phyloP scores from a whole-genome alignment of 1,140 invertebrate genomes.

The Leptinotarsa undecemlineata region DNA sequence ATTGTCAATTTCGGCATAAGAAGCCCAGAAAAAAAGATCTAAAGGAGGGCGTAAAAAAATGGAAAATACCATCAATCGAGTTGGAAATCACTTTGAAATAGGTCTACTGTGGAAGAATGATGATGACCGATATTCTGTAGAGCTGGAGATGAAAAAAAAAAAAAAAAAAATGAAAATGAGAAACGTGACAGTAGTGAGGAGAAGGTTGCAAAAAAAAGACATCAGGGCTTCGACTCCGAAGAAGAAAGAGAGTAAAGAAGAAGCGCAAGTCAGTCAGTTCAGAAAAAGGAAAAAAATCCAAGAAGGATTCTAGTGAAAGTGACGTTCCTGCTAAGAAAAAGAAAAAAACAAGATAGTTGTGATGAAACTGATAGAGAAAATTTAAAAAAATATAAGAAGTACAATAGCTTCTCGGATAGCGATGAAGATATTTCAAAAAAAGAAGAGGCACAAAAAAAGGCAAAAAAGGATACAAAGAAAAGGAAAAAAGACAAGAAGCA shows the following conservation, averaged over 20 bases:
- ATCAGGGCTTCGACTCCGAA: conserved; percentile 54
- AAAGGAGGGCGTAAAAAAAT: no score
- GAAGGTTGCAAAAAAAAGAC: conserved; percentile 55
- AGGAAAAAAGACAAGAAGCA: conserved; percentile 73
- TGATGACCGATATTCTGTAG: conserved; percentile 45
- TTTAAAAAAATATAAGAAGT: conserved; percentile 70
- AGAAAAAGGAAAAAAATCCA: conserved; percentile 54
- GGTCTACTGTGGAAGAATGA: no score
- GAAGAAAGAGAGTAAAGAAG: conserved; percentile 58
- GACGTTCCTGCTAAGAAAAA: conserved; percentile 60
- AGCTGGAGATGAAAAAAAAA: conserved; percentile 37
- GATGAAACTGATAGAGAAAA: conserved; percentile 55
- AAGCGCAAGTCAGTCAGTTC: conserved; percentile 54
- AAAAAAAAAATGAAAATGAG: conserved; percentile 52
- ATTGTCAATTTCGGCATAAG: no score
- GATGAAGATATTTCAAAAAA: conserved; percentile 57
- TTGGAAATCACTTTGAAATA: no score
- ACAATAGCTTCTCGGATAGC: conserved; percentile 66
- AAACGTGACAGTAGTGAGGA: conserved; percentile 55
- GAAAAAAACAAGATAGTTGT: conserved; percentile 52
- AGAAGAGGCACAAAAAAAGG: conserved; percentile 49
- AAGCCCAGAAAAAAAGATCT: no score
- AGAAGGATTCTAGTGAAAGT: conserved; percentile 58
- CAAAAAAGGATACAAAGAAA: conserved; percentile 67
- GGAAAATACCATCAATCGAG: no score